Percentiles rank a stretch among this genome's conserved stretches.
Conservation (phyloP, 2,888 invertebrate species). For the Nomada fucata region DNA sequence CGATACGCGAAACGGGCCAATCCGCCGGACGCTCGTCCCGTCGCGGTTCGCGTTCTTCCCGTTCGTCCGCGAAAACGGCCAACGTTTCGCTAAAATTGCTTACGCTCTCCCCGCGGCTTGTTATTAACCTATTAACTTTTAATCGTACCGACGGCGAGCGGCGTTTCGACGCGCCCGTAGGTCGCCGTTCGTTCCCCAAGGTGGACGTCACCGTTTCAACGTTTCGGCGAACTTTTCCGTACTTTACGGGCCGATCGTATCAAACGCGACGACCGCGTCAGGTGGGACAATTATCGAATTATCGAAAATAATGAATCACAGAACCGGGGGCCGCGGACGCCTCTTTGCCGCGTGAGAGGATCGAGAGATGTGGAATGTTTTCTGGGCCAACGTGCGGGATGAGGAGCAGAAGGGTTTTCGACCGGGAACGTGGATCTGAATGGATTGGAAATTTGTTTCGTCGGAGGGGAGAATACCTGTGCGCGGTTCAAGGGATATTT, state of each 20-base stretch:
- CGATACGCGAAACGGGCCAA: conserved; percentile 52
- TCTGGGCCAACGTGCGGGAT: neutral
- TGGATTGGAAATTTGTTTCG: too few species aligned
- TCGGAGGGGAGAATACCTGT: too few species aligned
- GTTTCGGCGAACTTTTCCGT: neutral
- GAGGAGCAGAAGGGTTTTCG: too few species aligned
- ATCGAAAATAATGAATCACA: neutral
- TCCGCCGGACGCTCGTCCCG: conserved; percentile 39
- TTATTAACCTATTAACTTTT: conserved; percentile 60
- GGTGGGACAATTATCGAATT: neutral
- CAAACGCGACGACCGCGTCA: neutral
- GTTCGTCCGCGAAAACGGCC: conserved; percentile 29
- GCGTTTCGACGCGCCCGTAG: neutral
- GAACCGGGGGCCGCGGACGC: too few species aligned
- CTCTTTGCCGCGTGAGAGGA: neutral
- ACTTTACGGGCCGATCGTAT: neutral
- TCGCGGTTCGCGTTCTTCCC: conserved; percentile 38
- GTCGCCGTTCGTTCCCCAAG: neutral
- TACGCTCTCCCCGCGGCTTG: conserved; percentile 34
- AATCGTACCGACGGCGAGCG: conserved; percentile 25
- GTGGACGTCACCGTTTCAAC: neutral
- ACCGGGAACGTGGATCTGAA: too few species aligned
- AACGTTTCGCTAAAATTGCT: conserved; percentile 55
- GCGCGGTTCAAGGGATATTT: too few species aligned
- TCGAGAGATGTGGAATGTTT: neutral